A percentile compares a stretch with the other conserved stretches of the same genome.
Conservation (phyloP, 2,113 vertebrate species). For the Scytalopus superciliaris region DNA sequence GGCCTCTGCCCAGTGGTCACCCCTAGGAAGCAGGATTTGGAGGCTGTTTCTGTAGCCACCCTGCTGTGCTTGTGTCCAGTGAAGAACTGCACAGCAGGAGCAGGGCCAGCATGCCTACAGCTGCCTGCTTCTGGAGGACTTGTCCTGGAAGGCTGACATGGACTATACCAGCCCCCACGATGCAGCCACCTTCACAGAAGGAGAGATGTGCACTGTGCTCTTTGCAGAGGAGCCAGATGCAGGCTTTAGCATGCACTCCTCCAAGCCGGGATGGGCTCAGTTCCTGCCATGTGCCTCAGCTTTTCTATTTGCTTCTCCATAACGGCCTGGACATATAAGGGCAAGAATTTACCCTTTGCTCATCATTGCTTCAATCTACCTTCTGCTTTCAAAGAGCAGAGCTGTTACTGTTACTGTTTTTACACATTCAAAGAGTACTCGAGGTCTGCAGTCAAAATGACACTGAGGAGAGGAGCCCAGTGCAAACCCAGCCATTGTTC, state of each 20-base stretch:
- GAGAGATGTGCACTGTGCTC: accelerated
- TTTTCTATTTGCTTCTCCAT: neutral
- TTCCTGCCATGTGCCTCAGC: neutral
- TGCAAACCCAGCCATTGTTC: neutral
- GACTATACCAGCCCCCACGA: accelerated
- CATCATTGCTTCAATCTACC: neutral
- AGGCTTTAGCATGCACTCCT: neutral
- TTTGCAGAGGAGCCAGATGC: neutral
- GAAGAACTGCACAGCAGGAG: too few relatives aligned
- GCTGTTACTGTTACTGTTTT: neutral
- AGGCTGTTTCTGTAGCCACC: neutral
- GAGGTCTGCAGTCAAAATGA: neutral
- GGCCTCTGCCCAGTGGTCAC: neutral
- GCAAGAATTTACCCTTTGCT: neutral
- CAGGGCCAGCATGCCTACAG: neutral
- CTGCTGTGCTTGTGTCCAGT: neutral
- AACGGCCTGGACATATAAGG: neutral
- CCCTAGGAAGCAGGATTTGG: neutral
- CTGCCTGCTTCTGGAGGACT: neutral
- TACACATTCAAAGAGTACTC: neutral
- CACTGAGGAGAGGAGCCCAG: neutral
- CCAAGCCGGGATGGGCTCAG: neutral
- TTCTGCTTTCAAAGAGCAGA: neutral
- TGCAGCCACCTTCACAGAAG: neutral
- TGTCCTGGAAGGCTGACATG: neutral